phyloP scores from a whole-genome alignment of 2,113 vertebrate species.

The Hemicordylus capensis region DNA sequence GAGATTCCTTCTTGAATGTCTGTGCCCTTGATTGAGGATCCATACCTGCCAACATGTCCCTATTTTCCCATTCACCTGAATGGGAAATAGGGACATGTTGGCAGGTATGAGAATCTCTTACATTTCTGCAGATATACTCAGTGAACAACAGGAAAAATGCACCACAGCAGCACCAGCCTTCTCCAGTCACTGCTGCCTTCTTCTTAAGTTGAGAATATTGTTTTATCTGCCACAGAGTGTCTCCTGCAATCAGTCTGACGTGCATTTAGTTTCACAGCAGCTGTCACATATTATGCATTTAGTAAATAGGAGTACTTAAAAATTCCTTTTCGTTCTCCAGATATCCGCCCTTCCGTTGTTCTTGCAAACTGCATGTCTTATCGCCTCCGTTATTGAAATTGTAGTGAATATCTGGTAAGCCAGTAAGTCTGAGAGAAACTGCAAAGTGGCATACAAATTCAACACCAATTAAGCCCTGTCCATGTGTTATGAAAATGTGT shows the following conservation, averaged over 20 bases:
- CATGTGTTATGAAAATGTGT: no score
- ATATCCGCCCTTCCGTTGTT: background rate
- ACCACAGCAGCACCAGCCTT: constrained; percentile 1
- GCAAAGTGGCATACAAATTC: background rate
- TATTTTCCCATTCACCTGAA: no score
- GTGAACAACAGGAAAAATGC: constrained; percentile 25
- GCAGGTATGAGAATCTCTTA: no score
- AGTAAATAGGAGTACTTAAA: constrained; percentile 26
- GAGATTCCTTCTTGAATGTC: background rate
- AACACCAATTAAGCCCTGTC: fast-evolving
- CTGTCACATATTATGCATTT: constrained; percentile 23
- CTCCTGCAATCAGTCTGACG: constrained; percentile 42
- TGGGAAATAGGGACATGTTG: no score
- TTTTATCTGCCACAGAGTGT: constrained; percentile 28
- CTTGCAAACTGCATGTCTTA: constrained; percentile 2
- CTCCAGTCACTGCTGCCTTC: constrained; percentile 19
- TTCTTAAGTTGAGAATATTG: constrained; percentile 33
- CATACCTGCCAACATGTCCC: no score
- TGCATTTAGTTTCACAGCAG: constrained; percentile 43
- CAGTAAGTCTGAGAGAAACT: background rate
- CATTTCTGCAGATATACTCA: constrained; percentile 47
- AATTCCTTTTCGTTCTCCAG: constrained; percentile 32
- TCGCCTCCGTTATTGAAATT: constrained; percentile 22
- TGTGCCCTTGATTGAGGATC: constrained; percentile 1
- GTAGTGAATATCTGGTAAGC: background rate